These are phyloP conservation scores for Austrolebias charrua DNA, from an alignment of 2,797 vertebrate species.

Conservation along the genomic window DNA sequence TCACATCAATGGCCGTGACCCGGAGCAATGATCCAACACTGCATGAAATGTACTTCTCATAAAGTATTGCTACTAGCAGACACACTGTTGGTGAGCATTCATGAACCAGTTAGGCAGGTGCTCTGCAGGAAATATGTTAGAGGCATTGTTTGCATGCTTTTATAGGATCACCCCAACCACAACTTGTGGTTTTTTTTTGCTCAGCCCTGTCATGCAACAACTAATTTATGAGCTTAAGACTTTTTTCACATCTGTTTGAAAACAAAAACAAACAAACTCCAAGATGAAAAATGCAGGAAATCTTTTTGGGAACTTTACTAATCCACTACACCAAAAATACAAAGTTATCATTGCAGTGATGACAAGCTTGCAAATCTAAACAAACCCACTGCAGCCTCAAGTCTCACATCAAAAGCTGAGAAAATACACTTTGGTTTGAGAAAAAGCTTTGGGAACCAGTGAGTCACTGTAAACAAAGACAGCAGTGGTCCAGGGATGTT, in stretches of 20 bases:
- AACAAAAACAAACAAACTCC: background rate
- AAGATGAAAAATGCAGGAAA: conserved; percentile 21
- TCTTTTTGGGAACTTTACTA: conserved; percentile 26
- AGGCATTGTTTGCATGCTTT: conserved; percentile 50
- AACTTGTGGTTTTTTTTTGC: conserved; percentile 33
- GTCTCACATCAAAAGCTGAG: conserved; percentile 46
- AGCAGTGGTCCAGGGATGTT: conserved; percentile 18
- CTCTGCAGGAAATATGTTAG: conserved; percentile 24
- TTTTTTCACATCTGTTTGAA: conserved; percentile 30
- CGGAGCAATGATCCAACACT: conserved; percentile 45
- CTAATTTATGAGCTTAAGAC: conserved; percentile 48
- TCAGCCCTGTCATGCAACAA: conserved; percentile 38
- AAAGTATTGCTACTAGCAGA: conserved; percentile 15
- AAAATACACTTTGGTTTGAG: conserved; percentile 38
- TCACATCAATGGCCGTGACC: conserved; percentile 52
- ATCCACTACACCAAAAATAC: conserved; percentile 23
- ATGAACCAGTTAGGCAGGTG: conserved; percentile 29
- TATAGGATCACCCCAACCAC: conserved; percentile 38
- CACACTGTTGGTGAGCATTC: conserved; percentile 10
- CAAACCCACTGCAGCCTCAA: conserved; percentile 24
- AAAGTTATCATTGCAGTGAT: conserved; percentile 38
- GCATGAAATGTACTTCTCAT: conserved; percentile 47
- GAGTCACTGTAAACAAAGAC: conserved; percentile 31
- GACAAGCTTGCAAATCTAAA: conserved; percentile 39
- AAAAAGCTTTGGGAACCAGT: conserved; percentile 20